phyloP scores from a whole-genome alignment of 1,140 invertebrate genomes.

The Drosophila nasuta region DNA sequence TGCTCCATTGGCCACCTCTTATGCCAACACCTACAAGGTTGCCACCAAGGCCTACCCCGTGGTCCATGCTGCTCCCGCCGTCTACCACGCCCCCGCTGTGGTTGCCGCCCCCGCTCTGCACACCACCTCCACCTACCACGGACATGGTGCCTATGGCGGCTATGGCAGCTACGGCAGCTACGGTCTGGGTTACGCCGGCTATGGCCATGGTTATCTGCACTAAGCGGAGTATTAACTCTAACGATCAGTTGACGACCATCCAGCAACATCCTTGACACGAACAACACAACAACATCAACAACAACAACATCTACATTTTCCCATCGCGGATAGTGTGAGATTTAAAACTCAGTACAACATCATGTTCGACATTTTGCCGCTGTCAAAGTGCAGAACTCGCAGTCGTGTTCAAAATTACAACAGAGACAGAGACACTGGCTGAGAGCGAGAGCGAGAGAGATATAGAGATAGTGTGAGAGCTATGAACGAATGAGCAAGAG shows the following conservation, averaged over 20 bases:
- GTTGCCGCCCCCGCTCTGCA: constrained; percentile 76
- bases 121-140: constrained; percentile 77
- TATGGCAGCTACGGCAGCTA: constrained; percentile 56
- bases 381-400: constrained; percentile 56
- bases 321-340: constrained; percentile 45
- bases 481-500: constrained; percentile 38
- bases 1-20: constrained; percentile 86
- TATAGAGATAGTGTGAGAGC: constrained; percentile 44
- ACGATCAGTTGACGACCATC: constrained; percentile 50
- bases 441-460: constrained; percentile 53
- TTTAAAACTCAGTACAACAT: constrained; percentile 28
- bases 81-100: constrained; percentile 74
- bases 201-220: constrained; percentile 65
- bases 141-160: constrained; percentile 43
- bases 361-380: constrained; percentile 62
- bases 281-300: constrained; percentile 5
- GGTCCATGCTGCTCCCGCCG: constrained; percentile 75
- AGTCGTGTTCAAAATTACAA: constrained; percentile 41
- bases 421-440: constrained; percentile 36
- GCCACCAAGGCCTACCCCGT: constrained; percentile 78
- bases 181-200: constrained; percentile 63
- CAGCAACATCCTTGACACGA: constrained; percentile 4
- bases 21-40: constrained; percentile 87
- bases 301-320: constrained; percentile 12
- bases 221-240: constrained; percentile 26